Percentiles rank a stretch among this genome's conserved stretches.
Evolutionary conservation across 2,113 vertebrate species (phyloP).

Genomic region (Tauraco erythrolophus): DNA sequence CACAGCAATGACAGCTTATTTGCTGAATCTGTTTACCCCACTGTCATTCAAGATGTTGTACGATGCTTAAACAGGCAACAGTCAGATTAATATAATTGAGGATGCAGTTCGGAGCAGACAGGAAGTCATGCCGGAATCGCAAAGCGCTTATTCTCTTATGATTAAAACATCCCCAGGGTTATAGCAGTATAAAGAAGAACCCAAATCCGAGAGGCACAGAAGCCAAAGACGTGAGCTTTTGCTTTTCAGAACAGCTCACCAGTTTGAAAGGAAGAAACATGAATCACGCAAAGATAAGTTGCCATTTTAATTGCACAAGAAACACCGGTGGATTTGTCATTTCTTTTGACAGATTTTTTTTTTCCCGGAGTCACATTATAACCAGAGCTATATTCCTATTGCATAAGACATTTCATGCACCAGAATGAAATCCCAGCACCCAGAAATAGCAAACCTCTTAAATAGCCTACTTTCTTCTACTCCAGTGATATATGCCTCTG

Average conservation of each 20-base stretch:
- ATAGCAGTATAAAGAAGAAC: background rate
- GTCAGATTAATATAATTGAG: constrained; percentile 27
- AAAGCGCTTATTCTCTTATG: background rate
- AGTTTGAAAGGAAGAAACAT: background rate
- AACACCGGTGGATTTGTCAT: constrained; percentile 24
- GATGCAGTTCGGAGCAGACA: background rate
- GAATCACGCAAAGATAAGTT: background rate
- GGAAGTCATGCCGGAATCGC: background rate
- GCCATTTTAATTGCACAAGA: constrained; percentile 37
- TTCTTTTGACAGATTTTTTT: background rate
- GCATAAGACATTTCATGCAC: background rate
- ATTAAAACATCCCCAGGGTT: constrained; percentile 9
- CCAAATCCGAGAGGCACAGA: background rate
- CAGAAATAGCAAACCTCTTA: background rate
- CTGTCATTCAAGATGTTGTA: background rate
- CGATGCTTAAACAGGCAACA: constrained; percentile 5
- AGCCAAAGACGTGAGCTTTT: background rate
- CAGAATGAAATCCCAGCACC: background rate
- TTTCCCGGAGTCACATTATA: background rate
- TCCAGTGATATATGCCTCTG: background rate
- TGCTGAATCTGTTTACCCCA: constrained; percentile 30
- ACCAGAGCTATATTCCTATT: background rate
- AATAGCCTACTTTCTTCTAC: background rate
- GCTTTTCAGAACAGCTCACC: constrained; percentile 3
- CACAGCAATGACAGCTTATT: background rate